Base-by-base conservation (phyloP, 2,113 vertebrate genomes). In the Alouatta palliata region DNA sequence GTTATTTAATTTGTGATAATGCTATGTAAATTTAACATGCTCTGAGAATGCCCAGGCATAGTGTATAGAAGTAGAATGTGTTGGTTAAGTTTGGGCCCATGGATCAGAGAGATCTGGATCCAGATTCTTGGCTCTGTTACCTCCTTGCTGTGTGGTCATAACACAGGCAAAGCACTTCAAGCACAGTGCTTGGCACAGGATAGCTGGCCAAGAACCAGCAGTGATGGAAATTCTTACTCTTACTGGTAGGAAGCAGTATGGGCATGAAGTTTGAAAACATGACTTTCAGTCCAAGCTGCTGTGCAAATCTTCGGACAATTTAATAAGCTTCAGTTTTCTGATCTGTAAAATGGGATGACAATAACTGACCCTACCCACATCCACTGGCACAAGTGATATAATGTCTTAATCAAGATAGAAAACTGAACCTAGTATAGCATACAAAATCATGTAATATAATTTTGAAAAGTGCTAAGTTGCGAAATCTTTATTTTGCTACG, bases 1-100 rank as follows among this genome's bases (percentile, higher is more conserved):
- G 95, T 97, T 98, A 89, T 80, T 98, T 98, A 98, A 97, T 97
- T 98, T 97, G 87, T 81, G 73, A 93, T 94, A 75, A 96, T 98
- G 70, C 97, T 97, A 97, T 98, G 90, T 97, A 98, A 98, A 97
- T 98, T 92, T 84, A 97, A 94, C 85, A 35, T 70, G 56, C 49
- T 83, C 47, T n/a, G 66, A 95, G 90, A 90, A 91, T 87, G 43
- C 47, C 32, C 13, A 4, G 61, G 35, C 6, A 2, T 37, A 66
- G 35, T 19, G 2, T 56, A 16, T 30, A 43, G 64, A 85, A 27
- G 40, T 43, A 27, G 6, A 54, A 3, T 13, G 3, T 23, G 10
- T 35, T 75, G 86, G 7, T 77, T 75, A 43, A 87, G 64, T 87
- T 87, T 68, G 17, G 73, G 49, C 5, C 37, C 9, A 27, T 52